Conservation (phyloP, 2,888 invertebrate species). For the Agrotis exclamationis region DNA sequence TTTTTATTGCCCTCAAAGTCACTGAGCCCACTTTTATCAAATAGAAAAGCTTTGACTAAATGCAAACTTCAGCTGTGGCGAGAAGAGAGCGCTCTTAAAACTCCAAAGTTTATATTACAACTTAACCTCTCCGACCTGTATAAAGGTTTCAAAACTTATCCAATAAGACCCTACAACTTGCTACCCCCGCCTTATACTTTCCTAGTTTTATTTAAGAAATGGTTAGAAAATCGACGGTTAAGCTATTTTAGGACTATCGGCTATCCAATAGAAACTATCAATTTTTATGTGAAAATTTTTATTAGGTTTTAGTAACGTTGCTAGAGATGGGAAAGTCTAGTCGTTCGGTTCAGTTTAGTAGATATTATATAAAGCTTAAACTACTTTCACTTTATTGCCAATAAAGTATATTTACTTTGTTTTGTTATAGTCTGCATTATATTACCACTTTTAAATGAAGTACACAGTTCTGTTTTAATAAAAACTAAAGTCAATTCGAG, state of each 20-base stretch:
- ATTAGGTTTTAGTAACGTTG: conserved; percentile 40
- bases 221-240: conserved; percentile 63
- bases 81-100: conserved; percentile 74
- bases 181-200: conserved; percentile 70
- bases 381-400: conserved; percentile 26
- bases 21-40: conserved; percentile 50
- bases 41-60: conserved; percentile 65
- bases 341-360: conserved; percentile 23
- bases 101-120: conserved; percentile 85
- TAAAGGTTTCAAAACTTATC: conserved; percentile 84
- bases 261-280: conserved; percentile 40
- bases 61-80: conserved; percentile 63
- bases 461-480: conserved; percentile 13
- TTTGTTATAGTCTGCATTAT: conserved; percentile 2
- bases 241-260: conserved; percentile 48
- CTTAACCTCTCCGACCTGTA: conserved; percentile 81
- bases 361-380: conserved; percentile 15
- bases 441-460: conserved; percentile 21
- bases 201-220: conserved; percentile 72
- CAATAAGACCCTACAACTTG: conserved; percentile 82
- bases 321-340: conserved; percentile 20
- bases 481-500: conserved; percentile 42
- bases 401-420: conserved; percentile 26
- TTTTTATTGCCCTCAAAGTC: conserved; percentile 43
- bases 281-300: conserved; percentile 58